Base-by-base conservation (phyloP, 2,888 invertebrate genomes). In the Coelopa pilipes region DNA sequence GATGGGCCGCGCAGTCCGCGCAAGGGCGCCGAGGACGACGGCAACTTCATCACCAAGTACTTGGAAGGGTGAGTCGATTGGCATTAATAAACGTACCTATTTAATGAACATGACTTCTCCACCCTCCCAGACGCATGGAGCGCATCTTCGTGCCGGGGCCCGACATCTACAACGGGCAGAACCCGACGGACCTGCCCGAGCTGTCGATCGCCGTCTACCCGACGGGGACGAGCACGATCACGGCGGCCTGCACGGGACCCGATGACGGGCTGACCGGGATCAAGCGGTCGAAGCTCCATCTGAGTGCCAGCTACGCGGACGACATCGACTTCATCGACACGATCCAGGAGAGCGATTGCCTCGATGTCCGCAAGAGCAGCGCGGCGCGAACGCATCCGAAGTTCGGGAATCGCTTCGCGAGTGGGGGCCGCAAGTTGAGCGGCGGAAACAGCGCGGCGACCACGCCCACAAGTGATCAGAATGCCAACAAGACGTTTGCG, bases 231-330 rank as follows among this genome's bases (percentile, higher is more conserved):
- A 88, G 89, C 71, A 89, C 90, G 68, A 89, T 94, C 70, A 89
- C 92, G 73, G 92, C 93, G 12, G 92, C 94, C 72, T 92, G 92
- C 82, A 93, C 95, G 0, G 96, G 96, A 11, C 96, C 96, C 0
- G 93, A 93, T 80, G 93, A 92, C 74, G 96, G 96, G 1, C 89
- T 96, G 4, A 92, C 93, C 0, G 91, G 92, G 66, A 93, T 94
- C 34, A 92, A 92, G 84, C 88, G 91, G 66, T 90, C 90, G 67
- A 91, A 92, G 81, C 89, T 91, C 78, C 92, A 92, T 85, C 88
- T 93, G 76, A 91, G 91, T 73, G 89, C 92, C 63, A 92, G 93
- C 81, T 90, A 91, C 46, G 87, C 87, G 12, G 87, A 87, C 70
- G 93, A 93, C 81, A 92, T 93, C 69, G 92, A 92, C 85, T 93